phyloP scores from a whole-genome alignment of 2,888 invertebrate species.

The Agriopis aurantiaria region DNA sequence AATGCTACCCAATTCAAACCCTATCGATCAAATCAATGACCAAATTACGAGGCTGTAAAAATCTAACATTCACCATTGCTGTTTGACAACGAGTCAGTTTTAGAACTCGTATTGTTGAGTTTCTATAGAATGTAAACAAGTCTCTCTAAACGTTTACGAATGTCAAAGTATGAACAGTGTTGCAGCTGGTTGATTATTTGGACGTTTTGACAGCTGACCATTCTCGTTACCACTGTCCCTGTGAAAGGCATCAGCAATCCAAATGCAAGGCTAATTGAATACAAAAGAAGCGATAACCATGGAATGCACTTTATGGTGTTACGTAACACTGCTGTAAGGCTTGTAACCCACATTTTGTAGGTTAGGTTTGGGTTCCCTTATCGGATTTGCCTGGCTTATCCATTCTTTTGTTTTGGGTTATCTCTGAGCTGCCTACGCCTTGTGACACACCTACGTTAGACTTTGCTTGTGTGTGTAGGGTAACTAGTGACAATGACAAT shows the following conservation, averaged over 20 bases:
- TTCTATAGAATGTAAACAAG: conserved; percentile 42
- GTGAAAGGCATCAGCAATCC: conserved; percentile 83
- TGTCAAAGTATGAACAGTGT: conserved; percentile 43
- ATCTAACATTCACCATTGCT: conserved; percentile 51
- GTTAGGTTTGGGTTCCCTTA: conserved; percentile 26
- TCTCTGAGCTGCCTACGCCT: conserved; percentile 40
- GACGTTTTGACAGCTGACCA: conserved; percentile 86
- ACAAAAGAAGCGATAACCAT: conserved; percentile 82
- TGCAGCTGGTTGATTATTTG: conserved; percentile 79
- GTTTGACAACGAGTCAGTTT: conserved; percentile 3
- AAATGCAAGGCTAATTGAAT: conserved; percentile 86
- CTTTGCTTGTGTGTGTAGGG: conserved; percentile 18
- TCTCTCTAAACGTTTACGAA: conserved; percentile 39
- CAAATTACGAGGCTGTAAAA: conserved; percentile 45
- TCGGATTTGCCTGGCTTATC: conserved; percentile 40
- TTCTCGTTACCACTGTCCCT: conserved; percentile 84
- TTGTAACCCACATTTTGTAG: conserved; percentile 18
- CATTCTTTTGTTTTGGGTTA: conserved; percentile 43
- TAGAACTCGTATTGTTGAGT: conserved; percentile 5
- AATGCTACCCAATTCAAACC: conserved; percentile 71
- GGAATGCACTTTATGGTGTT: conserved; percentile 80
- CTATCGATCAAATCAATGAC: conserved; percentile 52
- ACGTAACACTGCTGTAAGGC: conserved; percentile 59
- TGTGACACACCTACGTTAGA: conserved; percentile 30
- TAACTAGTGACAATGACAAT: conserved; percentile 29